Evolutionary conservation across 2,797 vertebrate genomes (phyloP), one percentile per base, ranked within the genome.

Genomic region (Etheostoma nigrum): DNA sequence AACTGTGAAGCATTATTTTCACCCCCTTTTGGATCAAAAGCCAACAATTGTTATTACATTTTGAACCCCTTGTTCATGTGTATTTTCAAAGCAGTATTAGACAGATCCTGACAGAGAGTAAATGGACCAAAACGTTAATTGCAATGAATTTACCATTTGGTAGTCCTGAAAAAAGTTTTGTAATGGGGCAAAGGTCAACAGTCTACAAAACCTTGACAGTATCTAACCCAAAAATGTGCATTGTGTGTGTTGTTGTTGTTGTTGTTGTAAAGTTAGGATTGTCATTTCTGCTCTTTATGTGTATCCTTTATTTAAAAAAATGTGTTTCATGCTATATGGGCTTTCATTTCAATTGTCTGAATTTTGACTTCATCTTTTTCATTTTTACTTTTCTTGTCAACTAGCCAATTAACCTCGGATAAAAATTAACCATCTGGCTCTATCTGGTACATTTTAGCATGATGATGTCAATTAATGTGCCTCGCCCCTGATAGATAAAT

Each of bases 131-230:
- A 47, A 48, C 16, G 1, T 47, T 16, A 15, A 72, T 27, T 68
- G 61, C 54, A 40, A 30, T 58, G 36, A 53, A 57, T 70, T 72
- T 70, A 61, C 74, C 63, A 45, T 58, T 48, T 63, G 11, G 49
- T 54, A 15, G 25, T 45, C 25, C 11, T 2, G 1, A 16, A 76
- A 74, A 78, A n/a, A 27, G 52, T 82, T 66, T 76, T 62, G 66
- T n/a, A 89, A 84, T 14, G n/a, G 48, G 48, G n/a, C n/a, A 30
- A 10, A 68, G 70, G 74, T 81, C 76, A 77, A 4, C 10, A 33
- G 25, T 76, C 77, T 86, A 81, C 70, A 79, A 82, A 84, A 65
- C 67, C 36, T 58, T 60, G 66, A 59, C 47, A 58, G 64, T 63
- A 40, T 75, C 62, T 52, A 52, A 58, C 16, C 65, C 30, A n/a